A percentile compares a stretch with the other conserved stretches of the same genome.
These are phyloP conservation scores for Ptiloglossa arizonensis DNA, from an alignment of 1,140 invertebrate species.

Conservation along the genomic window DNA sequence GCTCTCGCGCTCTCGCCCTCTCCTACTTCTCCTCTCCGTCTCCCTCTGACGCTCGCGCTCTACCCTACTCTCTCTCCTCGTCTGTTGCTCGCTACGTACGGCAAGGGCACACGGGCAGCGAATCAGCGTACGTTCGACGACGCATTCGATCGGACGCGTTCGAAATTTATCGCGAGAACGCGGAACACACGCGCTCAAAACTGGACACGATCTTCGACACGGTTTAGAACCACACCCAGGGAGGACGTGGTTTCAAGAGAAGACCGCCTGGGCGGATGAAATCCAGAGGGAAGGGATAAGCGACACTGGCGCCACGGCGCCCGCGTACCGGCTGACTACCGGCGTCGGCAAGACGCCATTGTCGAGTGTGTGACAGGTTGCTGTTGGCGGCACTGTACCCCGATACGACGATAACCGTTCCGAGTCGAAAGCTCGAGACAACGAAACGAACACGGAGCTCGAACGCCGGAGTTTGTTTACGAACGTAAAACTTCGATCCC, in stretches of 20 bases:
- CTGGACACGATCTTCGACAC: slow-evolving; percentile 41
- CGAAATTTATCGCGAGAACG: neutral
- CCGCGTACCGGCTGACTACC: slow-evolving; percentile 57
- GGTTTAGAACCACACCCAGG: slow-evolving; percentile 66
- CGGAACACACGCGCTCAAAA: neutral
- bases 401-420: neutral
- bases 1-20: slow-evolving; percentile 17
- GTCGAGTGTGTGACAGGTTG: slow-evolving; percentile 66
- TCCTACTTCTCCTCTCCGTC: neutral
- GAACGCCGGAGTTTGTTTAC: no score
- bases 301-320: slow-evolving; percentile 67
- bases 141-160: neutral
- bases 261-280: slow-evolving; percentile 58
- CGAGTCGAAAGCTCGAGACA: no score
- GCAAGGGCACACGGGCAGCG: slow-evolving; percentile 2
- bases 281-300: slow-evolving; percentile 42
- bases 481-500: no score
- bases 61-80: neutral
- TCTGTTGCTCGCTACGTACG: slow-evolving; percentile 4
- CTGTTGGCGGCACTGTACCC: slow-evolving; percentile 34
- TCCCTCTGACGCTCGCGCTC: slow-evolving; percentile 8
- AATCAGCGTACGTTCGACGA: neutral
- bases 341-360: slow-evolving; percentile 62
- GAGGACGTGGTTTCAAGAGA: slow-evolving; percentile 55
- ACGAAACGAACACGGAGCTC: no score